Evolutionary conservation across 2,113 vertebrate species (phyloP).

Genomic region (Chitala chitala): DNA sequence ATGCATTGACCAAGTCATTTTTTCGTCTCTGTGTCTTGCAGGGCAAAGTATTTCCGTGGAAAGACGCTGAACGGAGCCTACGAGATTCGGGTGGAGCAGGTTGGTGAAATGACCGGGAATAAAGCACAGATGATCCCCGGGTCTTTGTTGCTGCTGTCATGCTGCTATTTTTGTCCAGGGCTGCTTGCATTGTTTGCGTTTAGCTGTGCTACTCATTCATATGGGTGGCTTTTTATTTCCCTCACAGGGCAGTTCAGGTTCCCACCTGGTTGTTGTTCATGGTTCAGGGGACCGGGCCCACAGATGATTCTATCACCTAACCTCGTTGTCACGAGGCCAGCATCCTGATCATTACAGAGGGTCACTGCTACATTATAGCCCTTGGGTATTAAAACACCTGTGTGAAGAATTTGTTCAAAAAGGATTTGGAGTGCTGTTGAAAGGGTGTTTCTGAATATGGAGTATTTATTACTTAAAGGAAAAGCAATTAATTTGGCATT

Average conservation of each 20-base stretch:
- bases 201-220: not conserved
- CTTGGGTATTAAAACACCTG: not conserved
- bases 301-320: not conserved
- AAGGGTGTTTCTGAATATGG: not conserved
- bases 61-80: conserved; percentile 88
- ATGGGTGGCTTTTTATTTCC: not conserved
- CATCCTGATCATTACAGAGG: not conserved
- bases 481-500: too few relatives aligned
- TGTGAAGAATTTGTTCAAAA: not conserved
- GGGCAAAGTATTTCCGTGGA: conserved; percentile 88
- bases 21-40: conserved; percentile 42
- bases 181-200: too few relatives aligned
- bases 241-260: too few relatives aligned
- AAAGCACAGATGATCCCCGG: not conserved
- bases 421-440: not conserved
- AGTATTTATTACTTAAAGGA: not conserved
- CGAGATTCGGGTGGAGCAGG: conserved; percentile 94
- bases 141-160: not conserved
- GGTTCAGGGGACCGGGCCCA: not conserved
- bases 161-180: too few relatives aligned
- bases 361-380: not conserved
- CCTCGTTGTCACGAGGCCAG: not conserved
- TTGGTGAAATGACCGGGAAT: conserved; percentile 46
- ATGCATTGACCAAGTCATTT: conserved; percentile 2
- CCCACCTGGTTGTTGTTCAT: not conserved